Conservation (phyloP, 2,797 vertebrate species). For the Adrianichthys oophorus region DNA sequence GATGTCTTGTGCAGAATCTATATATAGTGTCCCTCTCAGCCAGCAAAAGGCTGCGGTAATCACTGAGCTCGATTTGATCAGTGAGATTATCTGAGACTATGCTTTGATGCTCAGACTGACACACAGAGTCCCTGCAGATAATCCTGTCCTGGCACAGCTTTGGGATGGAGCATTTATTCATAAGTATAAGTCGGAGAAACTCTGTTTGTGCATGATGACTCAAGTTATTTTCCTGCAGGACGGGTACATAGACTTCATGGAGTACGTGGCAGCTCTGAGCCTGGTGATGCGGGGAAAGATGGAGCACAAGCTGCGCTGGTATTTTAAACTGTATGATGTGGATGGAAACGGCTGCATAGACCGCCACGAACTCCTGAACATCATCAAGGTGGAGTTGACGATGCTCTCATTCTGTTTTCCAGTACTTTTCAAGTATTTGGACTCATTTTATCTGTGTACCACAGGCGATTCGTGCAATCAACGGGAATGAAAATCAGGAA, state of each 20-base stretch:
- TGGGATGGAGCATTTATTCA: neutral
- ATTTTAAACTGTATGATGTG: conserved; percentile 92
- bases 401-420: neutral
- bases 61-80: conserved; percentile 59
- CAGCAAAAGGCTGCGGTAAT: conserved; percentile 50
- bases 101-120: conserved; percentile 41
- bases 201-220: neutral
- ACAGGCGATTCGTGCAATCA: conserved; percentile 90
- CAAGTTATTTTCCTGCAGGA: conserved; percentile 72
- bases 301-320: conserved; percentile 94
- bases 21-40: conserved; percentile 50
- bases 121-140: conserved; percentile 39
- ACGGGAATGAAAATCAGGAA: conserved; percentile 81
- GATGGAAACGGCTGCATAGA: conserved; percentile 93
- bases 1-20: conserved; percentile 47
- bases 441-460: conserved; percentile 13
- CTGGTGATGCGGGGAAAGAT: conserved; percentile 91
- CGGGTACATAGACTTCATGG: conserved; percentile 93
- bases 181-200: neutral
- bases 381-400: conserved; percentile 83
- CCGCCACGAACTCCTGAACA: conserved; percentile 88
- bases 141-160: conserved; percentile 22
- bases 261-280: conserved; percentile 91
- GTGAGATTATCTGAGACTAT: conserved; percentile 67
- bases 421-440: too few relatives aligned